A percentile compares a stretch with the other conserved stretches of the same genome.
Evolutionary conservation across 2,797 vertebrate species (phyloP).

Genomic region (Rhabdomys pumilio): DNA sequence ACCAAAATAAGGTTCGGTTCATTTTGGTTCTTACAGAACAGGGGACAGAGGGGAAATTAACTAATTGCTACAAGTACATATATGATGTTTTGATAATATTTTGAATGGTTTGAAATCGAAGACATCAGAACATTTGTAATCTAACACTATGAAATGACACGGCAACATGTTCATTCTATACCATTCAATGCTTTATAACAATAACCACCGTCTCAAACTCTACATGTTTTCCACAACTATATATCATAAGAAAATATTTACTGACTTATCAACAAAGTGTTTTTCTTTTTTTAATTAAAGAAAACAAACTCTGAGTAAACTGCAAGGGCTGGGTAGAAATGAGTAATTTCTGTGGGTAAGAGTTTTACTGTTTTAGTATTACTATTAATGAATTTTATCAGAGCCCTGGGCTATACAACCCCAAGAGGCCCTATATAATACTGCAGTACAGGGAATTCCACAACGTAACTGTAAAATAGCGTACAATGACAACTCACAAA

Average conservation of each 20-base stretch:
- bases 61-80: slow-evolving; percentile 13
- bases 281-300: neutral
- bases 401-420: neutral
- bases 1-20: neutral
- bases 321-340: neutral
- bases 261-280: neutral
- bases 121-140: neutral
- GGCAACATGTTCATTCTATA: neutral
- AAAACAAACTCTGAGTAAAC: neutral
- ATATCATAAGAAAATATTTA: neutral
- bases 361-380: slow-evolving; percentile 41
- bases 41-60: slow-evolving; percentile 15
- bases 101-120: slow-evolving; percentile 54
- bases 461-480: neutral
- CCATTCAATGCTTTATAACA: neutral
- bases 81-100: neutral
- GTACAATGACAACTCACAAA: neutral
- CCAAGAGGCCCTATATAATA: neutral
- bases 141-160: slow-evolving; percentile 1
- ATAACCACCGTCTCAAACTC: too few relatives aligned
- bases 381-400: neutral
- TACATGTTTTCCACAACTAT: slow-evolving; percentile 33
- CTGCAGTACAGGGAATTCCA: neutral
- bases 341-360: neutral
- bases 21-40: neutral